Percentiles rank a stretch among this genome's conserved stretches.
phyloP scores from a whole-genome alignment of 1,140 invertebrate genomes.

The Bathynomus jamesi region DNA sequence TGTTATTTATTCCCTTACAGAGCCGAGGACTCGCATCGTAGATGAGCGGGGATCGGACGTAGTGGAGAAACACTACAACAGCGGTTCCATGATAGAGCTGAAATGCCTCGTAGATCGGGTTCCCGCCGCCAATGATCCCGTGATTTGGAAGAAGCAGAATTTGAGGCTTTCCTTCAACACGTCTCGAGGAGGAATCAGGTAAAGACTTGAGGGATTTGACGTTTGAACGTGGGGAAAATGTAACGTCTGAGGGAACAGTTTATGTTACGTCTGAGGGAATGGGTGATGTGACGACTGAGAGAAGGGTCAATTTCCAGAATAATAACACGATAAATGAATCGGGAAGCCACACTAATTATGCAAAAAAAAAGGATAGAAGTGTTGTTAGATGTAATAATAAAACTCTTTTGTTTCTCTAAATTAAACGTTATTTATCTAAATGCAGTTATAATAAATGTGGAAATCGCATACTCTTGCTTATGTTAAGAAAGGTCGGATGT shows the following conservation, averaged over 20 bases:
- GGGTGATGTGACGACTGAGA: neutral
- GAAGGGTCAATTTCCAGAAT: neutral
- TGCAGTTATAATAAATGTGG: no score
- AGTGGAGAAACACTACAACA: slow-evolving; percentile 18
- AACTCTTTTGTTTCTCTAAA: no score
- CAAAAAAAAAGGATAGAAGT: no score
- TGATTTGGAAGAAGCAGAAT: slow-evolving; percentile 1
- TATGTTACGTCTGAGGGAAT: neutral
- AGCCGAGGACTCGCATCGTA: slow-evolving; percentile 7
- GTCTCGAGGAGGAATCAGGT: slow-evolving; percentile 8
- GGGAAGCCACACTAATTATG: neutral
- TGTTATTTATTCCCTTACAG: neutral
- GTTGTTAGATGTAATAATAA: no score
- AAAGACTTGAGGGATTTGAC: neutral
- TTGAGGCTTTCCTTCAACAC: slow-evolving; percentile 8
- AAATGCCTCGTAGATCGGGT: slow-evolving; percentile 11
- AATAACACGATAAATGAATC: neutral
- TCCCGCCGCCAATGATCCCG: neutral
- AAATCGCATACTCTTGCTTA: no score
- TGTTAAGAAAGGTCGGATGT: no score
- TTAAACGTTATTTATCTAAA: no score
- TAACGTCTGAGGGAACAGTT: neutral
- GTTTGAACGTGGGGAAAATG: neutral
- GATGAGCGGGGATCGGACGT: slow-evolving; percentile 15
- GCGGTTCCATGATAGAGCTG: slow-evolving; percentile 10